Base-by-base conservation (phyloP, 2,888 invertebrate genomes). In the Psococerastis gibbosa region DNA sequence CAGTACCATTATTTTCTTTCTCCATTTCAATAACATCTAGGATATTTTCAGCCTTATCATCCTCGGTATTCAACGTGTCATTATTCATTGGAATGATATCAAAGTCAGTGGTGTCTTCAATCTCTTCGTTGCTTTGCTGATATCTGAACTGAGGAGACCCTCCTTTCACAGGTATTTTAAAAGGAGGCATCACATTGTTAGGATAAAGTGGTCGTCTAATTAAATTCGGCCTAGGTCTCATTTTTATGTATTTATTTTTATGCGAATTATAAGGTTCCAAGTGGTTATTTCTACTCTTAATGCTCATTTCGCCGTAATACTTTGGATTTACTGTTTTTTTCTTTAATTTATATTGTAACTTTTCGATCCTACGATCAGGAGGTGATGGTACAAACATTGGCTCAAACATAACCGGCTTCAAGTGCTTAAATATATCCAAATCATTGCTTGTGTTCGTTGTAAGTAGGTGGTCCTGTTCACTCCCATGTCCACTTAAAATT, bases 381-480 rank as follows among this genome's bases (percentile, higher is more conserved):
- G 82, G 81, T 1, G 83, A 82, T 1, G 83, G 80, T 51, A 83
- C 74, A 52, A 83, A 84, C 66, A 83, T 78, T 0, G 83, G 83
- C 52, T 81, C 80, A 55, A 83, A 82, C 35, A 68, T 67, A 56
- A 78, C 71, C 0, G 72, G 53, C 41, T 53, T 49, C 41, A 52
- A 51, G 65, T 55, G 70, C 67, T 9, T 69, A 56, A 45, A 60
- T 57, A 62, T 62, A n/a, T 60, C 58, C 55, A 57, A 58, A 2
- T 51, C 60, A 60, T 43, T 60, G 1, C n/a, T 47, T 18, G 41
- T 33, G 17, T 38, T 15, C 6, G 43, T 32, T 33, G 43, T 17
- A n/a, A n/a, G n/a, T n/a, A n/a, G n/a, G n/a, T n/a, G n/a, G n/a
- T n/a, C n/a, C 33, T 47, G 9, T 16, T 33, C 32, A 11, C 35